These are phyloP conservation scores for Ranitomeya variabilis DNA, from an alignment of 2,113 vertebrate species.

Conservation along the genomic window DNA sequence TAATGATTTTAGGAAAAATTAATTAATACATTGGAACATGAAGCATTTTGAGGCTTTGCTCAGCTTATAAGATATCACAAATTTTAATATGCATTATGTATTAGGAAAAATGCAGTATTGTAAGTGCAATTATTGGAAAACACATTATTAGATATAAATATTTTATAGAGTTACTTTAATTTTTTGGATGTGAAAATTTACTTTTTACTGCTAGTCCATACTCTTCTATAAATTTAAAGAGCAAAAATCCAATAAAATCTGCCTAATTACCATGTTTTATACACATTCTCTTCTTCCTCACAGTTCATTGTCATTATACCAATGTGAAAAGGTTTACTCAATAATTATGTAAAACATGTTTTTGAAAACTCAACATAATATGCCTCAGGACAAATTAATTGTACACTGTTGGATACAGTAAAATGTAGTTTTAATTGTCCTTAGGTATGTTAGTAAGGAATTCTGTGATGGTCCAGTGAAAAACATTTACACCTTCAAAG, in stretches of 20 bases:
- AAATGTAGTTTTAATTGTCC: neutral
- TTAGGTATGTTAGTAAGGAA: neutral
- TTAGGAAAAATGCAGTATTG: neutral
- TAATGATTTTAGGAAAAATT: neutral
- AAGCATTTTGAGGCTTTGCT: neutral
- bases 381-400: neutral
- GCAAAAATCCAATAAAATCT: neutral
- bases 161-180: neutral
- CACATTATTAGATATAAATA: neutral
- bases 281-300: neutral
- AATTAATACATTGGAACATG: neutral
- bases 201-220: neutral
- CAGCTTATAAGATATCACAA: neutral
- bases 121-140: neutral
- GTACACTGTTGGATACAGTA: neutral
- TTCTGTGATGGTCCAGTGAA: conserved; percentile 32
- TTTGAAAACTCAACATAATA: neutral
- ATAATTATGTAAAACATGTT: neutral
- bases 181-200: neutral
- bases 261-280: neutral
- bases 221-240: neutral
- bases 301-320: neutral
- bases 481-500: conserved; percentile 32
- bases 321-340: neutral
- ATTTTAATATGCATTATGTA: neutral